Evolutionary conservation across 2,888 invertebrate species (phyloP).

Genomic region (Conchocele bisecta): DNA sequence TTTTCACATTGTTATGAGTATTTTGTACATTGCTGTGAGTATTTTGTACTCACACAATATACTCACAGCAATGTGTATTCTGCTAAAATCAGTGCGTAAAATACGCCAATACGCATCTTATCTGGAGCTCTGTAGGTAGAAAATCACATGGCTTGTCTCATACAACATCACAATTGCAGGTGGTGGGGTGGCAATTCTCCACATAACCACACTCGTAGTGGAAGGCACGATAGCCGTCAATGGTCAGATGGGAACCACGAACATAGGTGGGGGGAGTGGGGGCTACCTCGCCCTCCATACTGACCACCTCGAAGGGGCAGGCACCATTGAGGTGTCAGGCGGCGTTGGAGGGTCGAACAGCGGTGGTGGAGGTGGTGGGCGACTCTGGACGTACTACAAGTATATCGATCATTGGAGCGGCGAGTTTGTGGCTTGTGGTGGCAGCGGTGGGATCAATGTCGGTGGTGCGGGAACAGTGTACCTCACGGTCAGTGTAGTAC

Average conservation of each 20-base stretch:
- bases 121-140: no score
- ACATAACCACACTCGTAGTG: no score
- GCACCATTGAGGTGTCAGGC: constrained; percentile 65
- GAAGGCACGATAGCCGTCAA: constrained; percentile 64
- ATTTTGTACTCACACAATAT: not conserved
- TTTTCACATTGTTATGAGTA: not conserved
- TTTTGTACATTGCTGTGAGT: no score
- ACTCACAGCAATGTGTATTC: no score
- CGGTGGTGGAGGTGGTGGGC: constrained; percentile 70
- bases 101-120: no score
- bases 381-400: constrained; percentile 64
- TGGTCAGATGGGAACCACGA: constrained; percentile 47
- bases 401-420: constrained; percentile 67
- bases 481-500: constrained; percentile 67
- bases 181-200: constrained; percentile 69
- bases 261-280: constrained; percentile 68
- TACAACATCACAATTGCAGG: no score
- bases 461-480: constrained; percentile 73
- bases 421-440: constrained; percentile 61
- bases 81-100: no score
- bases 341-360: constrained; percentile 50
- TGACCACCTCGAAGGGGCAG: constrained; percentile 64
- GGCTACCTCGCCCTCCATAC: constrained; percentile 63
- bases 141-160: no score
- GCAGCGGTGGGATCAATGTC: constrained; percentile 38